phyloP scores from a whole-genome alignment of 1,140 invertebrate species.

The Belonocnema kinseyi region DNA sequence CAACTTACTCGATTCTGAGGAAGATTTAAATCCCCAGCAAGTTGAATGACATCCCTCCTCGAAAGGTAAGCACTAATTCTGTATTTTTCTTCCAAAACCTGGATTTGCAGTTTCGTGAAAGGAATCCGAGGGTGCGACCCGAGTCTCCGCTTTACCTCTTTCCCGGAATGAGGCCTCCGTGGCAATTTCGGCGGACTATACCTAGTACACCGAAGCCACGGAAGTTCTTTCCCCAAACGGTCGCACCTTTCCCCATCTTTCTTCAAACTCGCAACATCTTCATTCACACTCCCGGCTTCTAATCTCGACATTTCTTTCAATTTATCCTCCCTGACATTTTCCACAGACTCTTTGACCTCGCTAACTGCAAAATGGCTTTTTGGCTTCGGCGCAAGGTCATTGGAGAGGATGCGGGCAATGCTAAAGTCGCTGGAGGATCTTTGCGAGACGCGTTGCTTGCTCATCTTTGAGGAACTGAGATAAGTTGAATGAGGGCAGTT shows the following conservation, averaged over 20 bases:
- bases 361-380: conserved; percentile 9
- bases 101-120: conserved; percentile 79
- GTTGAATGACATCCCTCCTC: conserved; percentile 77
- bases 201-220: conserved; percentile 85
- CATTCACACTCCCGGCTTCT: conserved; percentile 46
- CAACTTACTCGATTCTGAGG: conserved; percentile 79
- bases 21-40: conserved; percentile 77
- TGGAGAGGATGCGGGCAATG: conserved; percentile 65
- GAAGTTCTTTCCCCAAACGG: conserved; percentile 62
- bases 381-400: conserved; percentile 37
- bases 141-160: conserved; percentile 70
- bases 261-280: not conserved
- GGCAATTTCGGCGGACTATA: conserved; percentile 85
- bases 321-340: conserved; percentile 62
- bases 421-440: conserved; percentile 65
- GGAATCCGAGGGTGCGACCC: conserved; percentile 81
- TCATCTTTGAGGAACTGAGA: conserved; percentile 65
- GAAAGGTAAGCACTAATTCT: conserved; percentile 78
- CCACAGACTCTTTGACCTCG: conserved; percentile 44
- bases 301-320: conserved; percentile 75
- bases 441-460: conserved; percentile 44
- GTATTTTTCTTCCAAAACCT: conserved; percentile 79
- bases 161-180: conserved; percentile 76
- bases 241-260: conserved; percentile 45
- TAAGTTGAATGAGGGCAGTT: conserved; percentile 25